These are phyloP conservation scores for Monoplex corrugatus DNA, from an alignment of 2,888 invertebrate species.

Conservation along the genomic window DNA sequence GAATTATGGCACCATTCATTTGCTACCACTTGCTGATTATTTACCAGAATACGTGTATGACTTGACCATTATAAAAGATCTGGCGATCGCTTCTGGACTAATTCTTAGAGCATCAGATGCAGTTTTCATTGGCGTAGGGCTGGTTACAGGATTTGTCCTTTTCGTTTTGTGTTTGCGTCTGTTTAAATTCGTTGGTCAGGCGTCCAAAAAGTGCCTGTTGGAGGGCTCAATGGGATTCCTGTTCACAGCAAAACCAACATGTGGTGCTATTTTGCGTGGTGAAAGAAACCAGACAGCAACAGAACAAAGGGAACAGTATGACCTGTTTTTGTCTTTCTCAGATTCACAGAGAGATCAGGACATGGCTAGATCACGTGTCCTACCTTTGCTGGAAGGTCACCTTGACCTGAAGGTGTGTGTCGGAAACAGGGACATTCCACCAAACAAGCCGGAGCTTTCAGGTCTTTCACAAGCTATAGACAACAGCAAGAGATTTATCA, in stretches of 20 bases:
- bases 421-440: constrained; percentile 27
- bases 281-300: background rate
- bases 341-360: background rate
- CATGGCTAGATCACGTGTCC: background rate
- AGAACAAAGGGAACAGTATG: background rate
- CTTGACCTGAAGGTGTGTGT: background rate
- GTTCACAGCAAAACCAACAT: background rate
- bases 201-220: background rate
- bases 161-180: background rate
- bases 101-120: background rate
- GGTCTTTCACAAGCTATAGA: background rate
- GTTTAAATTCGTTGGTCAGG: background rate
- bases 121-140: background rate
- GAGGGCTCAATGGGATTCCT: constrained; percentile 30
- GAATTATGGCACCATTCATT: background rate
- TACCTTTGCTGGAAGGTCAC: background rate
- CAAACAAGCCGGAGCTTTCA: background rate
- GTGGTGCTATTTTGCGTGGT: background rate
- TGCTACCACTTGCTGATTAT: background rate
- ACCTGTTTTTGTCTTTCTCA: constrained; percentile 32
- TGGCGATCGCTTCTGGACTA: background rate
- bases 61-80: background rate
- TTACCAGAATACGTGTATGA: constrained; percentile 24
- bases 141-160: background rate
- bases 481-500: background rate